Percentiles rank a stretch among this genome's conserved stretches.
Conservation (phyloP, 2,113 vertebrate genomes). For the Rhea americana region DNA sequence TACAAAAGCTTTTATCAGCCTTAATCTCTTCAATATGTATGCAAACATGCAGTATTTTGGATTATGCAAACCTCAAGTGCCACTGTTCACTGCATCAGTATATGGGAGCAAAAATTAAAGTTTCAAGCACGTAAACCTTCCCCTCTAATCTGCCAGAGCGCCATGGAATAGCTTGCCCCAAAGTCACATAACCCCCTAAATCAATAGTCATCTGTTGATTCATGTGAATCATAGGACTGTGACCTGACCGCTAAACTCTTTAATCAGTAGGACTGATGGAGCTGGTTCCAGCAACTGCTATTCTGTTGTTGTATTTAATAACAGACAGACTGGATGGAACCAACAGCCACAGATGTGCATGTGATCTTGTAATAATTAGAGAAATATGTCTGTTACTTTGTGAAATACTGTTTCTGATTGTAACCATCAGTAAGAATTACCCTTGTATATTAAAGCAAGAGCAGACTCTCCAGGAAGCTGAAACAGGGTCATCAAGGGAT, state of each 20-base stretch:
- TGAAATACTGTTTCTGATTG: not conserved
- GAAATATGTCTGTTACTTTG: not conserved
- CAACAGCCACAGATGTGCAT: not conserved
- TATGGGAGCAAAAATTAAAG: not conserved
- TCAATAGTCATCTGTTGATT: not conserved
- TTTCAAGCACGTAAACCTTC: not conserved
- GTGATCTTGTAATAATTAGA: not conserved
- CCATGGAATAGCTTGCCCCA: not conserved
- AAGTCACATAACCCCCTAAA: not conserved
- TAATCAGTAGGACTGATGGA: not conserved
- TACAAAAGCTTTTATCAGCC: not conserved
- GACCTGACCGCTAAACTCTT: not conserved
- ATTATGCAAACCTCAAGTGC: not conserved
- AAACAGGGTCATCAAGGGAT: not conserved
- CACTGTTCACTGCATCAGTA: accelerated
- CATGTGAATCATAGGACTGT: not conserved
- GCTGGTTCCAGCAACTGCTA: not conserved
- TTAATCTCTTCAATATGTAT: not conserved
- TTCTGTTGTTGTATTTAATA: not conserved
- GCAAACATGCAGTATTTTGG: not conserved
- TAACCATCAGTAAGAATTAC: not conserved
- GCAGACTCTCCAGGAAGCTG: not conserved
- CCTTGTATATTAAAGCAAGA: not conserved
- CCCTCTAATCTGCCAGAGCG: not conserved
- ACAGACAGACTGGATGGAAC: not conserved